Evolutionary conservation across 2,888 invertebrate species (phyloP).

Genomic region (Acholoe squamosa): DNA sequence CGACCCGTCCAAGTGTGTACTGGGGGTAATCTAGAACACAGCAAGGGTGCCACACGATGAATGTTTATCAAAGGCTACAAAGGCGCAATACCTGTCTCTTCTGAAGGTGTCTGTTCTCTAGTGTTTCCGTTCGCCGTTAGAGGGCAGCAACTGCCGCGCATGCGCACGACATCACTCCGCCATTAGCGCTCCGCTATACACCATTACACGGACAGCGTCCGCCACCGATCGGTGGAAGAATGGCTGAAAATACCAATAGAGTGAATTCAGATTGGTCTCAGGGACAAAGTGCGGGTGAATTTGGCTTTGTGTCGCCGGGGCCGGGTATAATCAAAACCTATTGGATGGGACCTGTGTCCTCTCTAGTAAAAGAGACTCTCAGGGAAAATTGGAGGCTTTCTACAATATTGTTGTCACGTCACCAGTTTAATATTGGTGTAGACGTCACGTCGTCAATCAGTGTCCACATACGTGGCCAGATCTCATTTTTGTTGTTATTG

Average conservation of each 20-base stretch:
- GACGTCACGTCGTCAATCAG: no score
- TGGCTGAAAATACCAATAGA: constrained; percentile 11
- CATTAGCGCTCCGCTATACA: background rate
- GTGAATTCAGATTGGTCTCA: background rate
- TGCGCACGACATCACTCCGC: background rate
- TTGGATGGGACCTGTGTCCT: no score
- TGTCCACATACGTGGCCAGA: no score
- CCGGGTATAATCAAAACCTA: no score
- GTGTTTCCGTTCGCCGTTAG: background rate
- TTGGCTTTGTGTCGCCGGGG: no score
- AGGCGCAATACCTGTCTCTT: constrained; percentile 6
- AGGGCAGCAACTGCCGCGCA: background rate
- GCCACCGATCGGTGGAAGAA: background rate
- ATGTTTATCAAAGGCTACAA: constrained; percentile 37
- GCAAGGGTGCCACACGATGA: background rate
- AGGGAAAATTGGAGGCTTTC: no score
- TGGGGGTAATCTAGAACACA: constrained; percentile 3
- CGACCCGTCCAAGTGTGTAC: background rate
- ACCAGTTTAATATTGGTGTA: no score
- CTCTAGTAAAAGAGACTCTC: no score
- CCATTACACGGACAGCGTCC: constrained; percentile 10
- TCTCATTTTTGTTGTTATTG: no score
- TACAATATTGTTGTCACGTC: no score
- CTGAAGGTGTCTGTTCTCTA: background rate
- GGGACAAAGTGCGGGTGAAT: no score